A percentile compares a stretch with the other conserved stretches of the same genome.
Evolutionary conservation across 2,888 invertebrate species (phyloP).

Genomic region (Thera obeliscata): DNA sequence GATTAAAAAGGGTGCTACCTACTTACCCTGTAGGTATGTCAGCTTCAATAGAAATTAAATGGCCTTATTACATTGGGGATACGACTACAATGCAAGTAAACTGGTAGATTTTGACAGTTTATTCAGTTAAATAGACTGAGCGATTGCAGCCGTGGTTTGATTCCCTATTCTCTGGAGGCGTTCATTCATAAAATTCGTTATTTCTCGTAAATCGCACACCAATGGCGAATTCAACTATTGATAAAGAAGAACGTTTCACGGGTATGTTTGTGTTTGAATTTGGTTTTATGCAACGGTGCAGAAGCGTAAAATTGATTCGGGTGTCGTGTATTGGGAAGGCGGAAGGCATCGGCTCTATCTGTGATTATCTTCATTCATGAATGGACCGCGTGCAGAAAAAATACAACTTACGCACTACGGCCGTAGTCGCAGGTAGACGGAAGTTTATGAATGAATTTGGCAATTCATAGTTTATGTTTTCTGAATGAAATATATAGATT

Average conservation of each 20-base stretch:
- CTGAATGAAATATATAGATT: slow-evolving; percentile 5
- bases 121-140: slow-evolving; percentile 65
- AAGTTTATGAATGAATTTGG: slow-evolving; percentile 61
- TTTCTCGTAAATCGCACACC: slow-evolving; percentile 60
- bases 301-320: slow-evolving; percentile 78
- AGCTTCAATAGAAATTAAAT: slow-evolving; percentile 62
- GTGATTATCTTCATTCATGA: slow-evolving; percentile 63
- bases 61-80: slow-evolving; percentile 61
- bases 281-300: slow-evolving; percentile 78
- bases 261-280: slow-evolving; percentile 64
- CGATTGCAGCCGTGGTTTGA: slow-evolving; percentile 51
- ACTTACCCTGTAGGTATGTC: slow-evolving; percentile 39
- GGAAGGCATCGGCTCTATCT: slow-evolving; percentile 64
- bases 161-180: slow-evolving; percentile 72
- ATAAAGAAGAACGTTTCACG: slow-evolving; percentile 51
- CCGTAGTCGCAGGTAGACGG: slow-evolving; percentile 63
- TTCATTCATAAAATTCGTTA: slow-evolving; percentile 73
- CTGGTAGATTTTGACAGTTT: slow-evolving; percentile 60
- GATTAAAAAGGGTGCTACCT: slow-evolving; percentile 54
- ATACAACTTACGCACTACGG: slow-evolving; percentile 71
- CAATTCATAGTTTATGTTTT: slow-evolving; percentile 45
- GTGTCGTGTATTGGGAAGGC: slow-evolving; percentile 58
- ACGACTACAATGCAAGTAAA: slow-evolving; percentile 57
- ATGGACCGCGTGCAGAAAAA: slow-evolving; percentile 65
- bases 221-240: slow-evolving; percentile 55